Conservation (phyloP, 2,113 vertebrate species). For the Pungitius pungitius region DNA sequence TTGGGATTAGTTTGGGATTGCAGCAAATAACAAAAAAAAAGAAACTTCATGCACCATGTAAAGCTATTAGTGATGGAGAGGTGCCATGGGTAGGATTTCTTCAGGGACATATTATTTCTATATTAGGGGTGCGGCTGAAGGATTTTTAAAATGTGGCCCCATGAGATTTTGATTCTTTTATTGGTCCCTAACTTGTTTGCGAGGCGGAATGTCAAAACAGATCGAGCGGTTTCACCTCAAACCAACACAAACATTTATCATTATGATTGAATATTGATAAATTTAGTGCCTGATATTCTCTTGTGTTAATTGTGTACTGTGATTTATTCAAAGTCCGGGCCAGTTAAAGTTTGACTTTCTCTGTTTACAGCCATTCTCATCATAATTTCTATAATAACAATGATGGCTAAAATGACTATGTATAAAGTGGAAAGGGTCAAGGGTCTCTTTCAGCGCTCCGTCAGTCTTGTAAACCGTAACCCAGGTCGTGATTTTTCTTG, state of each 20-base stretch:
- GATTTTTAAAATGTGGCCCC: constrained; percentile 5
- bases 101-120: constrained; percentile 29
- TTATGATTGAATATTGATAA: background rate
- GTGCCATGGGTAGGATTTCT: constrained; percentile 32
- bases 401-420: background rate
- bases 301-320: background rate
- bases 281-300: background rate
- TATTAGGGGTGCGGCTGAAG: constrained; percentile 12
- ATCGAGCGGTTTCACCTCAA: constrained; percentile 9
- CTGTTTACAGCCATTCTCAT: background rate
- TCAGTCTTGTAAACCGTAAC: background rate
- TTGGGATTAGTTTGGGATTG: constrained; percentile 55
- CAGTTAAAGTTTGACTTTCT: background rate
- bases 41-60: constrained; percentile 35
- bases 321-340: background rate
- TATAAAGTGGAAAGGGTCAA: background rate
- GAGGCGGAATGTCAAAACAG: constrained; percentile 4
- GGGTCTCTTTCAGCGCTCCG: constrained; percentile 7
- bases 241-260: background rate
- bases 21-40: constrained; percentile 54
- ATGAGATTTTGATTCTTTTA: constrained; percentile 3
- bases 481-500: background rate
- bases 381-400: background rate
- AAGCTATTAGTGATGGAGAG: constrained; percentile 54
- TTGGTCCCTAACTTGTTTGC: constrained; percentile 21